A percentile compares a stretch with the other conserved stretches of the same genome.
phyloP scores from a whole-genome alignment of 2,113 vertebrate genomes.

The Cynoglossus semilaevis region DNA sequence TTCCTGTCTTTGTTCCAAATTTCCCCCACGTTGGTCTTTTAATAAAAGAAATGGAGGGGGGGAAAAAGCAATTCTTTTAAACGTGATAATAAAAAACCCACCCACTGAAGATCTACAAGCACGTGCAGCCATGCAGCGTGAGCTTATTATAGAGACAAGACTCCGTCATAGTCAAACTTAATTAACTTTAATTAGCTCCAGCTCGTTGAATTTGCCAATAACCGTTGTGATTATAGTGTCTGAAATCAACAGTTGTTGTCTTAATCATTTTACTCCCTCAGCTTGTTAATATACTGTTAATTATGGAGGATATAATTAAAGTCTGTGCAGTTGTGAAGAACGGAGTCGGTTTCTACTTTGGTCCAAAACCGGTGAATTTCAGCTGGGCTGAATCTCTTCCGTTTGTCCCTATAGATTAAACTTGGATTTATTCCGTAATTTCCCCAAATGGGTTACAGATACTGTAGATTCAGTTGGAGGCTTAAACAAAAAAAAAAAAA shows the following conservation, averaged over 20 bases:
- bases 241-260: slow-evolving; percentile 1
- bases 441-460: not conserved
- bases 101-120: not conserved
- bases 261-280: not conserved
- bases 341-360: not conserved
- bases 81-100: not conserved
- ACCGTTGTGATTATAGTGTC: not conserved
- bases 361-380: not conserved
- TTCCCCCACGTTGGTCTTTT: too few relatives aligned
- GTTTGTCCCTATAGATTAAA: not conserved
- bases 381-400: not conserved
- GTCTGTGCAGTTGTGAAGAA: not conserved
- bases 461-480: slow-evolving; percentile 1
- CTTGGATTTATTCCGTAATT: not conserved
- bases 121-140: not conserved
- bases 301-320: not conserved
- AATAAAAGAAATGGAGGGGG: too few relatives aligned
- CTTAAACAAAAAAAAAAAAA: not conserved
- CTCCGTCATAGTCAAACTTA: not conserved
- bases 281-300: not conserved
- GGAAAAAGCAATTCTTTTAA: too few relatives aligned
- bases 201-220: not conserved
- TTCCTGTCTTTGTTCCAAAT: too few relatives aligned
- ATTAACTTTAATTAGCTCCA: slow-evolving; percentile 3
- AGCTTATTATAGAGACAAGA: not conserved